Evolutionary conservation across 2,113 vertebrate genomes (phyloP), one percentile per base, ranked within the genome.

Genomic region (Leptobrachium leishanense): DNA sequence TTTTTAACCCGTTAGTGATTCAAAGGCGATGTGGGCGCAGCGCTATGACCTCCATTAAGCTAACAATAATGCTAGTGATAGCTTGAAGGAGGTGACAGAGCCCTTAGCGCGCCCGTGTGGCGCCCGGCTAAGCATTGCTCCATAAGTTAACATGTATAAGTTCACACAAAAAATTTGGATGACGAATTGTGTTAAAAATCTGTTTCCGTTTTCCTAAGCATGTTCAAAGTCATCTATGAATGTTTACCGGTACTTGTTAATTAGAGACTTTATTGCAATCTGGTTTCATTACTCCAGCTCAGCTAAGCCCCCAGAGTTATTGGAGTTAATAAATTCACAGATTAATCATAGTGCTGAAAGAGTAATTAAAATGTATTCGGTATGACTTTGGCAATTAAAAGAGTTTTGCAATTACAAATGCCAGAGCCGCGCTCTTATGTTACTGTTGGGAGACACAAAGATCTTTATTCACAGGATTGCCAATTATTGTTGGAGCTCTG

Each of bases 311-410:
- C 81, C 76, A 6, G 40, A 81, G 84, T 87, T 82, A 2, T 82
- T 85, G 81, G 82, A 5, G 20, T 84, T 82, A 82, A 83, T 88
- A 88, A 88, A 89, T 88, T 76, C 82, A 85, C 59, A 74, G 75
- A 74, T 83, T 88, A 89, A 90, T 90, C 88, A 85, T 85, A 86
- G 81, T 84, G 88, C 85, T 82, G 81, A 86, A 87, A 68, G 75
- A 78, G 85, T 89, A 88, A 89, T 90, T 88, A 89, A 87, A 82
- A 87, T 81, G 85, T 84, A 87, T 89, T 68, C 80, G 86, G 83
- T 84, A 72, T 84, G 85, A 79, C 80, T 85, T 2, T 86, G 86
- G 79, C 87, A 88, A 85, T 85, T 87, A 85, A 82, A 88, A 77
- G 84, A 68, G 72, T 55, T 81, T 68, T 82, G 75, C 83, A 85